Conservation (phyloP, 2,797 vertebrate genomes). For the Gadopsis marmoratus region DNA sequence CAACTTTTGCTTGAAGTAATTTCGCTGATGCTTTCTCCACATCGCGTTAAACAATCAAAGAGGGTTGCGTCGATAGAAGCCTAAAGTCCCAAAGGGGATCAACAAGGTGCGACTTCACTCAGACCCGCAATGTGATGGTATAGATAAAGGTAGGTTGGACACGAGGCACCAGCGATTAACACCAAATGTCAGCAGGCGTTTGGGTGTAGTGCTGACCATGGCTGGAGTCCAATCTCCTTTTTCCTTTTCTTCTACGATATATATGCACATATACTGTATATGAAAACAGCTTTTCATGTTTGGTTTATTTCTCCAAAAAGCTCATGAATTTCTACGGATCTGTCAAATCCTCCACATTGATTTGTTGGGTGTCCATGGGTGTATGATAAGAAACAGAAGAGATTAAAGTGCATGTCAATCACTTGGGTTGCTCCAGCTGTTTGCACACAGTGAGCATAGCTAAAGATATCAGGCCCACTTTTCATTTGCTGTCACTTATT, state of each 20-base stretch:
- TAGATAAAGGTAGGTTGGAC: not conserved
- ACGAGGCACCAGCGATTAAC: not conserved
- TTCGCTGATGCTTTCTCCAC: constrained; percentile 11
- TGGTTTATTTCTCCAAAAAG: not conserved
- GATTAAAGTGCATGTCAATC: not conserved
- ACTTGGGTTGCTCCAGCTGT: not conserved
- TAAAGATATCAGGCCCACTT: not conserved
- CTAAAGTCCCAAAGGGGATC: constrained; percentile 3
- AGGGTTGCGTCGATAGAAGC: constrained; percentile 13
- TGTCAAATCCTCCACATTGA: not conserved
- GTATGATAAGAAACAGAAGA: not conserved
- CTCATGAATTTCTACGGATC: not conserved
- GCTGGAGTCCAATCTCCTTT: not conserved
- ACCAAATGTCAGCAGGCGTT: constrained; percentile 28
- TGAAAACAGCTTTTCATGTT: not conserved
- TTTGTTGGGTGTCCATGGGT: not conserved
- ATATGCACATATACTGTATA: too few species aligned
- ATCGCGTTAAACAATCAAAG: constrained; percentile 8
- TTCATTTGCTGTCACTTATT: not conserved
- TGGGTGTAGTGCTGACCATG: not conserved
- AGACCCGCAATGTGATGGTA: not conserved
- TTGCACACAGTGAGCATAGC: not conserved
- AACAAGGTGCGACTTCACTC: constrained; percentile 13
- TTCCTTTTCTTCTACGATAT: not conserved
- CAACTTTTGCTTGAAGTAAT: constrained; percentile 1